phyloP scores from a whole-genome alignment of 1,140 invertebrate genomes.

The Sitobion miscanthi region DNA sequence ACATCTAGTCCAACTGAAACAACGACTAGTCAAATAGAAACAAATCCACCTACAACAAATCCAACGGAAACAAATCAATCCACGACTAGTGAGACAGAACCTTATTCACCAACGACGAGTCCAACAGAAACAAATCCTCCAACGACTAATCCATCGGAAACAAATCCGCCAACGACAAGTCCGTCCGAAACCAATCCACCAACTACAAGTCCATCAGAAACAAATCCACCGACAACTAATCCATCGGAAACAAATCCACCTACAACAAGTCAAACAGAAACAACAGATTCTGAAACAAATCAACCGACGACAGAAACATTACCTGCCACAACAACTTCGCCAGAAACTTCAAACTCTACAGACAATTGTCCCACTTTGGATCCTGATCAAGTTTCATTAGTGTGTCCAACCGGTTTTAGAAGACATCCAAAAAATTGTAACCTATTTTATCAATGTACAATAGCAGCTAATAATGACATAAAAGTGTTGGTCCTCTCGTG shows the following conservation, averaged over 20 bases:
- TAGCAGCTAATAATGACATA: conserved; percentile 71
- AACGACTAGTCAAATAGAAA: not conserved
- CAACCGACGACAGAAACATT: conserved; percentile 54
- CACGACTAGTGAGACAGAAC: conserved; percentile 25
- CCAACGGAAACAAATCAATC: conserved; percentile 36
- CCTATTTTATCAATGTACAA: conserved; percentile 82
- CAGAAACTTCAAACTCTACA: conserved; percentile 34
- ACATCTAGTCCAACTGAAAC: not conserved
- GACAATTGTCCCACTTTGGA: conserved; percentile 59
- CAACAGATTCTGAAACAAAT: conserved; percentile 50
- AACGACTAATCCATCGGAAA: not conserved
- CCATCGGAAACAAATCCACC: conserved; percentile 47
- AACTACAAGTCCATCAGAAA: conserved; percentile 26
- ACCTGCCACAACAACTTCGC: conserved; percentile 21
- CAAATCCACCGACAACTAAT: conserved; percentile 23
- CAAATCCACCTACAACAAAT: conserved; percentile 12
- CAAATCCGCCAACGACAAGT: conserved; percentile 2
- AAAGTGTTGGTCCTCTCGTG: conserved; percentile 77
- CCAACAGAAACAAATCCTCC: conserved; percentile 44
- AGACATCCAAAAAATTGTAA: conserved; percentile 84
- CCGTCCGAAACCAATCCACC: conserved; percentile 33
- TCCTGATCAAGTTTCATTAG: conserved; percentile 71
- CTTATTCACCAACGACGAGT: conserved; percentile 38
- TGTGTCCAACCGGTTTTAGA: conserved; percentile 81
- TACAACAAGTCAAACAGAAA: conserved; percentile 49